These are phyloP conservation scores for Orchesella cincta DNA, from an alignment of 1,140 invertebrate genomes.

Conservation along the genomic window DNA sequence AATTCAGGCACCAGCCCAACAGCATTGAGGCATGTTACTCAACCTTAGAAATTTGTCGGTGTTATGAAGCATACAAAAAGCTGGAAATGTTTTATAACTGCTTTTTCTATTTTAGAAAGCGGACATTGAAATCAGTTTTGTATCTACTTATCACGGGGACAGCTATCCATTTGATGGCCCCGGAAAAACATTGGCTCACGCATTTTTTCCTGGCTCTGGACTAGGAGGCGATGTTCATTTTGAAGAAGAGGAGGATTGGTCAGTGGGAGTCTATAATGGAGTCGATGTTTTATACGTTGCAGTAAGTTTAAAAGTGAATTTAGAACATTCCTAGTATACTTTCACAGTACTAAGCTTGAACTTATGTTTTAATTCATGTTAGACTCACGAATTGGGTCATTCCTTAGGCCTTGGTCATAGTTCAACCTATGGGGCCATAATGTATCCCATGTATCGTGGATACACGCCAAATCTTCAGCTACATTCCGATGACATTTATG, in stretches of 20 bases:
- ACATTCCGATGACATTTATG: slow-evolving; percentile 74
- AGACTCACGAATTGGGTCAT: slow-evolving; percentile 14
- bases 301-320: neutral
- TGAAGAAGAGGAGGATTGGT: slow-evolving; percentile 52
- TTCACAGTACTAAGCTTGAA: neutral
- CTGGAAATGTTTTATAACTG: too few species aligned
- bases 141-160: slow-evolving; percentile 33
- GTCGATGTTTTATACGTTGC: slow-evolving; percentile 12
- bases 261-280: neutral
- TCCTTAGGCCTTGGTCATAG: slow-evolving; percentile 10
- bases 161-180: slow-evolving; percentile 35
- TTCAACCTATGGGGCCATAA: slow-evolving; percentile 64
- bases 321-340: neutral
- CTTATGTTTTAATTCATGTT: neutral
- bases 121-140: slow-evolving; percentile 40
- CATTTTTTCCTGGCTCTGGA: slow-evolving; percentile 54
- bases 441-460: slow-evolving; percentile 92
- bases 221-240: slow-evolving; percentile 54
- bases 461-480: slow-evolving; percentile 78
- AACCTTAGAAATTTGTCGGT: too few species aligned
- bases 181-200: slow-evolving; percentile 32
- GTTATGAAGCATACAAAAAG: too few species aligned
- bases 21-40: neutral
- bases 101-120: slow-evolving; percentile 18
- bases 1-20: neutral